Percentiles rank a stretch among this genome's conserved stretches.
These are phyloP conservation scores for Thalassoma bifasciatum DNA, from an alignment of 2,113 vertebrate species.

Conservation along the genomic window DNA sequence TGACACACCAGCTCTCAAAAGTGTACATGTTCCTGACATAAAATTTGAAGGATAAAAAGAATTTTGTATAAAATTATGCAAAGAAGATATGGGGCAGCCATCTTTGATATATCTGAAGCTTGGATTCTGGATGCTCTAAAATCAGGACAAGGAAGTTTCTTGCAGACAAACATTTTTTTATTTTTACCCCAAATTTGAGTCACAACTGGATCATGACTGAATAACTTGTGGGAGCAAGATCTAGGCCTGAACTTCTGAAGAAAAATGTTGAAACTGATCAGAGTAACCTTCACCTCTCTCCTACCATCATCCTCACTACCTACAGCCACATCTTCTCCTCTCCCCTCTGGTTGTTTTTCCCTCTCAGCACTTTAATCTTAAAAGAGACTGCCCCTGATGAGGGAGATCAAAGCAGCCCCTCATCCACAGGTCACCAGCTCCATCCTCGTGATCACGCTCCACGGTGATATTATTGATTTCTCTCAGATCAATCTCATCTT, in stretches of 20 bases:
- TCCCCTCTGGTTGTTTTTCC: conserved; percentile 47
- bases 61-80: no score
- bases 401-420: conserved; percentile 70
- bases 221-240: neutral
- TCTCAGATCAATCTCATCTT: conserved; percentile 59
- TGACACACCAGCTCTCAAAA: neutral
- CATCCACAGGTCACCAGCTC: conserved; percentile 64
- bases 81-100: neutral
- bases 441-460: conserved; percentile 52
- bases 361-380: conserved; percentile 71
- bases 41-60: neutral
- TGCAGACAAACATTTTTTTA: neutral
- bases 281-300: conserved; percentile 63
- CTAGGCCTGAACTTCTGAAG: conserved; percentile 16
- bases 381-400: conserved; percentile 69
- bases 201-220: neutral
- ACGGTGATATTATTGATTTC: conserved; percentile 69
- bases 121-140: neutral
- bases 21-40: neutral
- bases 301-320: conserved; percentile 33
- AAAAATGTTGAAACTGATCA: conserved; percentile 35
- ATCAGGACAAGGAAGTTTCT: neutral
- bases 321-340: conserved; percentile 41
- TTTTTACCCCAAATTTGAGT: neutral
- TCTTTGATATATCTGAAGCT: neutral